Evolutionary conservation across 2,888 invertebrate species (phyloP), one percentile per base, ranked within the genome.

Genomic region (Agrotis exclamationis): DNA sequence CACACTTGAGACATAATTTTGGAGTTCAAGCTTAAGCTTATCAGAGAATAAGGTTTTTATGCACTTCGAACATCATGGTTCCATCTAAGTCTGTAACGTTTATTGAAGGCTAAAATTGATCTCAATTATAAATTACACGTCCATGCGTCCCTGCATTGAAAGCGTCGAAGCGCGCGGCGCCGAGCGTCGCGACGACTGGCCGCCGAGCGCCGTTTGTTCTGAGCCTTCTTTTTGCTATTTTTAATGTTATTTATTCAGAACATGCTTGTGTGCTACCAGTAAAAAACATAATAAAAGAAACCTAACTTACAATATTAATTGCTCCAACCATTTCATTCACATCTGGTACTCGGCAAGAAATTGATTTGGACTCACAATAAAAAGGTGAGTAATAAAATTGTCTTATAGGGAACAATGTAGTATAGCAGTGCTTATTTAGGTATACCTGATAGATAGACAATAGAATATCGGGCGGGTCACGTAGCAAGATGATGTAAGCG

Each of bases 401-500:
- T 66, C 58, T 73, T 70, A 18, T 70, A 74, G 11, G 78, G 78
- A 63, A 78, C 79, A 85, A 83, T 82, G 72, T 79, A 74, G 54
- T 77, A 62, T 59, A 63, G 60, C 24, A 64, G 7, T 71, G 62
- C 85, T 70, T 85, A 76, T 83, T 83, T 82, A 70, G 83, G 65
- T 70, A 74, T 67, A 79, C 64, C 60, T 63, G 64, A 72, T 78
- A 78, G 75, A 93, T 74, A 79, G 77, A 93, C 91, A 93, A 93
- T 92, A 88, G 91, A 84, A 76, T 83, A 87, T 82, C 79, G 81
- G 71, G 69, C 78, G 83, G 78, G 85, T 87, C 93, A 93, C 92
- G 92, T 93, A 92, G 87, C 79, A 79, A 86, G 92, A 90, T 95
- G 95, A 95, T 93, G 94, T 95, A 95, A 95, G 93, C 93, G 90